Base-by-base conservation (phyloP, 2,797 vertebrate genomes). In the Periparus ater region DNA sequence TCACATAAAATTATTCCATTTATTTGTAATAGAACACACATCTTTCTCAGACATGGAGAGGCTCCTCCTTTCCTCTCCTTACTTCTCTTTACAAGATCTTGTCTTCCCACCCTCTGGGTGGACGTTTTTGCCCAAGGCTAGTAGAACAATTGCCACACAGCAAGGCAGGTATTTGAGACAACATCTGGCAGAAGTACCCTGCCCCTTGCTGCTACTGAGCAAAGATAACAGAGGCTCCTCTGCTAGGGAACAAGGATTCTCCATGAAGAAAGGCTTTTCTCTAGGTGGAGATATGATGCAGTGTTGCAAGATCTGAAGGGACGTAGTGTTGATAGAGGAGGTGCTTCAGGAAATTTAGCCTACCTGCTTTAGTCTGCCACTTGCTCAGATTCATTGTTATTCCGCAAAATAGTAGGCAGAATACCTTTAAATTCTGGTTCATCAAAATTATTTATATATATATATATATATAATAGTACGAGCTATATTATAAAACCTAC, bases 121-220 rank as follows among this genome's bases (percentile, higher is more conserved):
- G 26, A 81, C 54, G 10, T 2, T 81, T 63, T 93, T 72, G 17
- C n/a, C n/a, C 23, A 38, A 7, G 5, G 17, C 0, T 0, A 74
- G 63, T 6, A 30, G 25, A 93, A 10, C 30, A 77, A 78, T 32
- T 75, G 40, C 21, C n/a, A 45, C 38, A 50, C 9, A 71, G 25
- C 6, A 53, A 72, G 54, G 19, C 15, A 20, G 22, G 36, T 82
- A 38, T 6, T 17, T 67, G 60, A 67, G 50, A 50, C 15, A 60
- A 36, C 9, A 8, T 76, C 74, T 83, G 68, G 42, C 72, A 85
- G 74, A 77, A 62, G 6, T 9, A 44, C 25, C 5, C 32, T 67
- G 34, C 10, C n/a, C 26, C 11, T 84, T 4, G 0, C 25, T 83
- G 36, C 47, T 45, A 34, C 15, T 7, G 27, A 29, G 14, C 0